Percentiles rank a stretch among this genome's conserved stretches.
These are phyloP conservation scores for Gadopsis marmoratus DNA, from an alignment of 2,797 vertebrate species.

Conservation along the genomic window DNA sequence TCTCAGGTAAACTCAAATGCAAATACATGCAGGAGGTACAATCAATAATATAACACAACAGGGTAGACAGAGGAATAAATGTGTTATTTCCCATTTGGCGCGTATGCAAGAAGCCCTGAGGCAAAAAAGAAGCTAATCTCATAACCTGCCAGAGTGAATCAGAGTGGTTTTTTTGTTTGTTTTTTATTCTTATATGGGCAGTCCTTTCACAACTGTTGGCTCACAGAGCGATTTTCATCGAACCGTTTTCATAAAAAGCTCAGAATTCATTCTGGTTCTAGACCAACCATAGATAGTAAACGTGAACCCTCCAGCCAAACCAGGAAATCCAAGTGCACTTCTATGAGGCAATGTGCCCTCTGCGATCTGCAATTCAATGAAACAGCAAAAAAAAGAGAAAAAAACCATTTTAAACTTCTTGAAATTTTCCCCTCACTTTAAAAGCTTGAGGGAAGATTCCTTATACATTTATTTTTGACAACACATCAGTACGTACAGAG, in stretches of 20 bases:
- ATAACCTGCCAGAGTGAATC: conserved; percentile 52
- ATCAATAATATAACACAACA: conserved; percentile 57
- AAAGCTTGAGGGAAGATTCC: conserved; percentile 12
- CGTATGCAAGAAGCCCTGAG: conserved; percentile 44
- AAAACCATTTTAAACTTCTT: not conserved
- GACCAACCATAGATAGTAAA: conserved; percentile 92
- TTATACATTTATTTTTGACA: not conserved
- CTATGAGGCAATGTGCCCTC: conserved; percentile 92
- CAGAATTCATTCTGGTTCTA: conserved; percentile 15
- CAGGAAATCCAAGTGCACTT: conserved; percentile 92
- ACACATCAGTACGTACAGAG: conserved; percentile 82
- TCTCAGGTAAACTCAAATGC: conserved; percentile 42
- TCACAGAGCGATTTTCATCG: conserved; percentile 29
- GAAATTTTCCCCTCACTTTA: not conserved
- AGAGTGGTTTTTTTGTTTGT: conserved; percentile 24
- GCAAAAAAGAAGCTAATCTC: conserved; percentile 52
- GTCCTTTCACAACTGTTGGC: conserved; percentile 26
- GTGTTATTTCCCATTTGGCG: conserved; percentile 49
- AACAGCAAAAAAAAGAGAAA: not conserved
- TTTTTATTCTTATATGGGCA: conserved; percentile 17
- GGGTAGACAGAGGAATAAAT: conserved; percentile 11
- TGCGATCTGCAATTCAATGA: conserved; percentile 83
- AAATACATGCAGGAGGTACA: conserved; percentile 48
- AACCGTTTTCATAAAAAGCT: conserved; percentile 44
- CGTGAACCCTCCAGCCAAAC: conserved; percentile 95